phyloP scores from a whole-genome alignment of 2,888 invertebrate species.

The Caenorhabditis imperialis region DNA sequence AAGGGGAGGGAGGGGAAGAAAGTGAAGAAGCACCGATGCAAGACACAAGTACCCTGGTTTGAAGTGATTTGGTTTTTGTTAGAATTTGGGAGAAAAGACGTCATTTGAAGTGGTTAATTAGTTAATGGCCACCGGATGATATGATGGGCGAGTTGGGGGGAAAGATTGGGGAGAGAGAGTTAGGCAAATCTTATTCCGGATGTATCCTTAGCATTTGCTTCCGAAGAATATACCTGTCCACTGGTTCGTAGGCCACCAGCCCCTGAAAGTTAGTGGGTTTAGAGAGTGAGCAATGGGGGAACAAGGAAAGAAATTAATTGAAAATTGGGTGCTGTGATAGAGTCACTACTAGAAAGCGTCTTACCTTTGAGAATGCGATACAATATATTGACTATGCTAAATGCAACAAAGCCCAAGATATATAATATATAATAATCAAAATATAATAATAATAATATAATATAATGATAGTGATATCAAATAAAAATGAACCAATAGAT shows the following conservation, averaged over 20 bases:
- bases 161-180: conserved; percentile 9
- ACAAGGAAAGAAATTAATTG: too few species aligned
- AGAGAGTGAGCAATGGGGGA: too few species aligned
- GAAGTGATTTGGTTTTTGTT: conserved; percentile 13
- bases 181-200: conserved; percentile 70
- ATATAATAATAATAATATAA: too few species aligned
- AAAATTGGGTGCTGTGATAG: too few species aligned
- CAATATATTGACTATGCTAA: too few species aligned
- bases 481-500: too few species aligned
- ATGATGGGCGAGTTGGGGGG: not conserved
- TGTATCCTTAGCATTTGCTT: conserved; percentile 72
- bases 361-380: too few species aligned
- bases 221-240: conserved; percentile 75
- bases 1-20: not conserved
- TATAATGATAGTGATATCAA: too few species aligned
- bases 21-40: conserved; percentile 28
- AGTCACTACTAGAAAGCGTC: too few species aligned
- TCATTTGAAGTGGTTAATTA: not conserved
- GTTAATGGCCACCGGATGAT: conserved; percentile 37
- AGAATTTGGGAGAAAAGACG: conserved; percentile 1
- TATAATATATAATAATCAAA: too few species aligned
- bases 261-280: conserved; percentile 75
- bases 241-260: conserved; percentile 74
- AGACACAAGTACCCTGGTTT: conserved; percentile 42
- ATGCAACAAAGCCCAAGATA: too few species aligned